These are phyloP conservation scores for Petrosia ficiformis DNA, from an alignment of 37 sponge, comb jelly and placozoan species.

Conservation along the genomic window DNA sequence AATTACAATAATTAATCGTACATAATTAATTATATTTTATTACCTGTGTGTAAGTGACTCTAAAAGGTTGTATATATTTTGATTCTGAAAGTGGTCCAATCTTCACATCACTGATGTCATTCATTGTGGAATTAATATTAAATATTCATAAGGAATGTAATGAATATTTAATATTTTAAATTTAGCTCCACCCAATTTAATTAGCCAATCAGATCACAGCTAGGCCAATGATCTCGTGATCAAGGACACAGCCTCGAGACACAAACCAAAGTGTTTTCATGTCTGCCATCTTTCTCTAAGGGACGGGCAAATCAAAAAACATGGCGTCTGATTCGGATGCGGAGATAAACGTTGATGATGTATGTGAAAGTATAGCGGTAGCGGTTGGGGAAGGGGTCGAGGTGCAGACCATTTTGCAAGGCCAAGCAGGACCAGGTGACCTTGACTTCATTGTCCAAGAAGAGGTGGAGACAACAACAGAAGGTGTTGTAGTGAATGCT, in stretches of 20 bases:
- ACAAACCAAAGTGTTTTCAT: no score
- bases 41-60: constrained; percentile 84
- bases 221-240: no score
- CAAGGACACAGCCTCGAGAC: no score
- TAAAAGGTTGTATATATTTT: constrained; percentile 73
- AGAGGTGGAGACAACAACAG: constrained; percentile 87
- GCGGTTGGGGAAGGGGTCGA: constrained; percentile 67
- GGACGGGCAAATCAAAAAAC: constrained; percentile 22
- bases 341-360: constrained; percentile 62
- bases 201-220: not conserved
- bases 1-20: no score
- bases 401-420: constrained; percentile 77
- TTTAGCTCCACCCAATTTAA: not conserved
- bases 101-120: constrained; percentile 55
- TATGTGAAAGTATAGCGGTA: constrained; percentile 48
- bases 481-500: constrained; percentile 44
- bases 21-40: no score
- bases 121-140: constrained; percentile 32
- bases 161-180: no score
- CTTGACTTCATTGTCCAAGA: constrained; percentile 84
- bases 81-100: constrained; percentile 62
- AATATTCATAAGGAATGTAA: not conserved
- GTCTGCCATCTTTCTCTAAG: not conserved
- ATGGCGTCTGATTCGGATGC: constrained; percentile 70
- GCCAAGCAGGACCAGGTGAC: constrained; percentile 59